Evolutionary conservation across 2,888 invertebrate species (phyloP).

Genomic region (Nezara viridula): DNA sequence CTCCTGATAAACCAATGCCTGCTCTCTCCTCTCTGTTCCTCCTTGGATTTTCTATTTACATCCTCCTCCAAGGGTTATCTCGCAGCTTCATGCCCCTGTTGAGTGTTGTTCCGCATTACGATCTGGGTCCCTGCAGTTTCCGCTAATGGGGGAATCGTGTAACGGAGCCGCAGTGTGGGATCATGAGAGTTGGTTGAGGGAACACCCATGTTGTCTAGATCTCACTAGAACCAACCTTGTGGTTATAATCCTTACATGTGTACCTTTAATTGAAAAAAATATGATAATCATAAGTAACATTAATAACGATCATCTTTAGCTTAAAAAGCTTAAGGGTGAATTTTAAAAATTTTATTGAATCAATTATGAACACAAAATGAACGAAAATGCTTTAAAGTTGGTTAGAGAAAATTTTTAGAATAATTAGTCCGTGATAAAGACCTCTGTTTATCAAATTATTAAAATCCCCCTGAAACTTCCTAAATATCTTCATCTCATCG

Average conservation of each 20-base stretch:
- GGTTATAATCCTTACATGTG: not conserved
- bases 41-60: conserved; percentile 22
- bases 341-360: no score
- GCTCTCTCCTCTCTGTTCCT: not conserved
- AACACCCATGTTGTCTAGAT: not conserved
- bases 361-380: no score
- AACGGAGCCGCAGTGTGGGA: not conserved
- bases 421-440: no score
- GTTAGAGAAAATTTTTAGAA: no score
- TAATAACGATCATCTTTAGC: no score
- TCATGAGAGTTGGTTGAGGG: not conserved
- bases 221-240: not conserved
- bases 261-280: no score
- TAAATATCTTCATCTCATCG: no score
- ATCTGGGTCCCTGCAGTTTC: conserved; percentile 13
- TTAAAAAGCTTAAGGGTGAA: no score
- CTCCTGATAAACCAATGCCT: conserved; percentile 25
- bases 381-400: no score
- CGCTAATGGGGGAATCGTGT: conserved; percentile 18
- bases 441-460: no score
- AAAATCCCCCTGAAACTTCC: no score
- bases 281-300: no score
- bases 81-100: not conserved
- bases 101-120: conserved; percentile 13
- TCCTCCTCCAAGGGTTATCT: not conserved